These are phyloP conservation scores for Semaprochilodus insignis DNA, from an alignment of 2,797 vertebrate genomes.

Conservation along the genomic window DNA sequence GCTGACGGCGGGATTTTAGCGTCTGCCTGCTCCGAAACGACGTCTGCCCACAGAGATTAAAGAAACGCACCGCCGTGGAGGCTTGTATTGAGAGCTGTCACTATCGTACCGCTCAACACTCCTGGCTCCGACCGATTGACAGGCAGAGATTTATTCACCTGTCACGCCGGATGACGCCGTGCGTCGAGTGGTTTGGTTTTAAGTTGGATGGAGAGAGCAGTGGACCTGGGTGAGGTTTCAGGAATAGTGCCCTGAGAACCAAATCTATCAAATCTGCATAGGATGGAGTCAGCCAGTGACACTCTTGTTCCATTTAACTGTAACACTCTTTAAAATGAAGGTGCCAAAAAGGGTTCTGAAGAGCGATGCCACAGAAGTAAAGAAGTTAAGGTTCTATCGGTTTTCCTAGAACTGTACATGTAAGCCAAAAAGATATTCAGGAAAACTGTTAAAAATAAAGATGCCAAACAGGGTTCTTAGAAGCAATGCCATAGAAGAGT, in stretches of 20 bases:
- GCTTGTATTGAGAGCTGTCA: conserved; percentile 79
- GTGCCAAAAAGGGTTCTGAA: not conserved
- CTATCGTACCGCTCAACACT: conserved; percentile 63
- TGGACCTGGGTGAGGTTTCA: conserved; percentile 69
- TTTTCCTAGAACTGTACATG: not conserved
- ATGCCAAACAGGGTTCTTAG: no score
- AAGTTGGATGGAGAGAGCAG: conserved; percentile 55
- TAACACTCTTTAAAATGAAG: no score
- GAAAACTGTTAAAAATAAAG: no score
- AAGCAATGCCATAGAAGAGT: no score
- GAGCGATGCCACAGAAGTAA: not conserved
- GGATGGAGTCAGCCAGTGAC: not conserved
- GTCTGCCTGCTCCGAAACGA: conserved; percentile 74
- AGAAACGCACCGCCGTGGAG: conserved; percentile 63
- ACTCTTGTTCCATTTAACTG: conserved; percentile 29
- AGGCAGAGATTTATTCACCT: conserved; percentile 76
- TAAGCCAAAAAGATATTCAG: no score
- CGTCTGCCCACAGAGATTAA: conserved; percentile 78
- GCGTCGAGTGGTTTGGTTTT: conserved; percentile 51
- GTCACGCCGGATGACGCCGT: conserved; percentile 75
- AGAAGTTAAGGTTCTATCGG: not conserved
- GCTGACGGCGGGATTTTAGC: conserved; percentile 85
- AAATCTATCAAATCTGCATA: conserved; percentile 67
- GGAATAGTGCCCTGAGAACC: conserved; percentile 69
- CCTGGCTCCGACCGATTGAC: conserved; percentile 50